These are phyloP conservation scores for Melanotaenia maccullochi DNA, from an alignment of 2,797 vertebrate genomes.

Conservation along the genomic window DNA sequence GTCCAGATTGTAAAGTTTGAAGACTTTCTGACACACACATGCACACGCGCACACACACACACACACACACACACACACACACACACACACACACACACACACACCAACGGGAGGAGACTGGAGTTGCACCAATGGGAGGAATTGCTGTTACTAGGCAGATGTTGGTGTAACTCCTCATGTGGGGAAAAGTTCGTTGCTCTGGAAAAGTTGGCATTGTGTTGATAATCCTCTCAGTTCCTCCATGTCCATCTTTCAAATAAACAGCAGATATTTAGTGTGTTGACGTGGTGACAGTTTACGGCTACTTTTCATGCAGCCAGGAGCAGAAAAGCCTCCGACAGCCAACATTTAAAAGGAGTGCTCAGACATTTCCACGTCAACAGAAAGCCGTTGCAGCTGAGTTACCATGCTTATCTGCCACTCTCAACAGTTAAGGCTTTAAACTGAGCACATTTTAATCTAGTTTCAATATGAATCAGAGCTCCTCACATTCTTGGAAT, in stretches of 20 bases:
- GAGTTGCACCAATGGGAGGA: conserved; percentile 87
- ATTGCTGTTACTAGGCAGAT: conserved; percentile 94
- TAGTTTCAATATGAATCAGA: conserved; percentile 83
- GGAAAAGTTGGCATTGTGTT: conserved; percentile 48
- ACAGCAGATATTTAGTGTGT: background rate
- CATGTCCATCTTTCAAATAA: conserved; percentile 3
- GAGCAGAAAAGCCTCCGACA: background rate
- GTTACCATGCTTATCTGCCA: no score
- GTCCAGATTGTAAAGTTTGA: conserved; percentile 37
- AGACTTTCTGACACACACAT: conserved; percentile 23
- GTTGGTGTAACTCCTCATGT: conserved; percentile 76
- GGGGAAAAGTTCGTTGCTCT: conserved; percentile 64
- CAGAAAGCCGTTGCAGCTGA: no score
- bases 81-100: no score
- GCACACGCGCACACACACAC: no score
- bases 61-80: conserved; percentile 36
- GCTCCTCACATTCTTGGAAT: conserved; percentile 88
- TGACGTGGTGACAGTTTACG: background rate
- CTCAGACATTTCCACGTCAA: no score
- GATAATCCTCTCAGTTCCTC: conserved; percentile 36
- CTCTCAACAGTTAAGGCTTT: background rate
- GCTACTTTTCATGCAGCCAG: background rate
- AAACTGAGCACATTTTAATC: conserved; percentile 68
- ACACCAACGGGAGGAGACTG: conserved; percentile 82
- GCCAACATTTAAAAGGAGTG: no score